A percentile compares a stretch with the other conserved stretches of the same genome.
phyloP scores from a whole-genome alignment of 2,113 vertebrate species.

The Mus spicilegus region DNA sequence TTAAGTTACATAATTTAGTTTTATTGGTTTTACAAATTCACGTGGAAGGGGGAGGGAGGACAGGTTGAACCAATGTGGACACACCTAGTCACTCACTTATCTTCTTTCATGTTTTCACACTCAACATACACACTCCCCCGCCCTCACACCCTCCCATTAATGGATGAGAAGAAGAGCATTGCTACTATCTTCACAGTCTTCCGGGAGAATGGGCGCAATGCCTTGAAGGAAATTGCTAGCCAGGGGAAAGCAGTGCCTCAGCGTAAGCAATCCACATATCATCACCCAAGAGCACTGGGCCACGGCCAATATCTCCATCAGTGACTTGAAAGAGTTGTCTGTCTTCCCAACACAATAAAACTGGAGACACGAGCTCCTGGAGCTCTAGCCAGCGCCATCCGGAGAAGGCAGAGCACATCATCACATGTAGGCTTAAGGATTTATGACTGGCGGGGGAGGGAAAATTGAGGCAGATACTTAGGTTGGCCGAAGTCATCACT shows the following conservation, averaged over 20 bases:
- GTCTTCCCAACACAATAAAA: slow-evolving; percentile 80
- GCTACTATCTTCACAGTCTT: slow-evolving; percentile 49
- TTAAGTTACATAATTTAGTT: slow-evolving; percentile 11
- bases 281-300: slow-evolving; percentile 68
- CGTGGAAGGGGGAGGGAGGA: background rate
- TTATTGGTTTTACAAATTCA: slow-evolving; percentile 29
- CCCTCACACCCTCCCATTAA: background rate
- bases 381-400: slow-evolving; percentile 76
- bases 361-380: slow-evolving; percentile 71
- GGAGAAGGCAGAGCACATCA: slow-evolving; percentile 77
- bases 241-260: slow-evolving; percentile 61
- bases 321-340: slow-evolving; percentile 62
- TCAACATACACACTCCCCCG: background rate
- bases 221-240: slow-evolving; percentile 23
- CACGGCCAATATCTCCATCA: slow-evolving; percentile 75
- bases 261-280: slow-evolving; percentile 64
- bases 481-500: slow-evolving; percentile 84
- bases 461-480: slow-evolving; percentile 81
- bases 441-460: slow-evolving; percentile 81
- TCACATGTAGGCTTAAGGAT: slow-evolving; percentile 73
- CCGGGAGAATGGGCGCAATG: slow-evolving; percentile 30
- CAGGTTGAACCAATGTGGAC: background rate
- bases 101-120: slow-evolving; percentile 46
- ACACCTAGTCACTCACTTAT: background rate
- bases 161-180: background rate